Conservation (phyloP, 2,888 invertebrate species). For the Lapara coniferarum region DNA sequence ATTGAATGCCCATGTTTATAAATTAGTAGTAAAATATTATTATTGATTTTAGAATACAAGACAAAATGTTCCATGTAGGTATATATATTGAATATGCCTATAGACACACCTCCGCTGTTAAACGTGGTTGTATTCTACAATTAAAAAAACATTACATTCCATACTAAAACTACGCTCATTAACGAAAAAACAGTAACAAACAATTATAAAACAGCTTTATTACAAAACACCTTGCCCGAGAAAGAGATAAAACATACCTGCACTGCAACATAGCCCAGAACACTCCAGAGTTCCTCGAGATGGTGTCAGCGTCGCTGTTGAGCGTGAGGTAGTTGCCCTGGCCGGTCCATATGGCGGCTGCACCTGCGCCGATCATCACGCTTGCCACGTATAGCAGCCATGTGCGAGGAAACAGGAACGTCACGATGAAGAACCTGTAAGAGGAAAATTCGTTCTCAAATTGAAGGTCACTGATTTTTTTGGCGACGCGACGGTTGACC, state of each 20-base stretch:
- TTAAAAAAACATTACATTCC: no score
- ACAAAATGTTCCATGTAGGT: no score
- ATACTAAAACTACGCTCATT: no score
- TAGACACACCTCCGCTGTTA: no score
- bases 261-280: constrained; percentile 98
- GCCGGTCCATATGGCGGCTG: constrained; percentile 97
- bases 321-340: constrained; percentile 93
- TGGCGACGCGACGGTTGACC: constrained; percentile 1
- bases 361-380: constrained; percentile 93
- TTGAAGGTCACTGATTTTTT: not conserved
- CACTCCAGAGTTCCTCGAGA: constrained; percentile 96
- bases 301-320: constrained; percentile 94
- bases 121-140: no score
- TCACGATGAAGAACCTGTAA: constrained; percentile 93
- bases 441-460: not conserved
- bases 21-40: no score
- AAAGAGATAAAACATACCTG: constrained; percentile 82
- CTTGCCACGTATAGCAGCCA: constrained; percentile 94
- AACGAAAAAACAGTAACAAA: no score
- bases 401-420: constrained; percentile 92
- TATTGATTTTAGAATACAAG: no score
- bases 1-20: no score
- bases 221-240: no score
- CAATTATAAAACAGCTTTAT: no score
- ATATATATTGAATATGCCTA: no score